Conservation (phyloP, 1,140 invertebrate species). For the Diuraphis noxia region DNA sequence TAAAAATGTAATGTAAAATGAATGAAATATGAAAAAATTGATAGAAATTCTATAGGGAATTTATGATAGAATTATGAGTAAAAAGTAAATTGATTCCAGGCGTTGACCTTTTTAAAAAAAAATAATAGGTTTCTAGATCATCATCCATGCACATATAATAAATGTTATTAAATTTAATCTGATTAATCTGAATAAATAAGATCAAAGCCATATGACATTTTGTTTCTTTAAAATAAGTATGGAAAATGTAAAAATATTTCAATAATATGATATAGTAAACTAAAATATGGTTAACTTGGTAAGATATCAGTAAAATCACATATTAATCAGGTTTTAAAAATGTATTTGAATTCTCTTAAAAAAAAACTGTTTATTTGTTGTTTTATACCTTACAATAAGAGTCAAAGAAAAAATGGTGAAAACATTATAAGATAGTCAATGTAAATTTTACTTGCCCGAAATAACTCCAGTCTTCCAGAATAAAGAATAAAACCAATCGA, state of each 20-base stretch:
- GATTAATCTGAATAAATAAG: not conserved
- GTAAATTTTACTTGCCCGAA: not conserved
- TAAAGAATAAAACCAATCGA: not conserved
- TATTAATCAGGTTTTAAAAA: not conserved
- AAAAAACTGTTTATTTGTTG: not conserved
- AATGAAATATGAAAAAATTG: not conserved
- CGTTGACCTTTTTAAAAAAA: not conserved
- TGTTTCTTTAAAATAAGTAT: not conserved
- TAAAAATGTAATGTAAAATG: not conserved
- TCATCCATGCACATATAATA: not conserved
- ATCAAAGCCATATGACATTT: not conserved
- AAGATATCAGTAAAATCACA: not conserved
- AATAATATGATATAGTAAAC: not conserved
- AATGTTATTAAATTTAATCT: not conserved
- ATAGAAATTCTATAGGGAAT: not conserved
- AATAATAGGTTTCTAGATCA: not conserved
- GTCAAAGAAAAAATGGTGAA: not conserved
- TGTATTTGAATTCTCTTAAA: not conserved
- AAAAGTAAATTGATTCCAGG: not conserved
- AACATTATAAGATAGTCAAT: not conserved
- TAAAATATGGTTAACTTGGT: not conserved
- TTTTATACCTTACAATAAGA: not conserved
- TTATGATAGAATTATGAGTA: not conserved
- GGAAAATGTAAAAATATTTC: not conserved
- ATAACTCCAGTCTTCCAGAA: not conserved